Percentiles rank a stretch among this genome's conserved stretches.
Evolutionary conservation across 92 coral and sea anemone species (phyloP).

Genomic region (Actinostola sp.): DNA sequence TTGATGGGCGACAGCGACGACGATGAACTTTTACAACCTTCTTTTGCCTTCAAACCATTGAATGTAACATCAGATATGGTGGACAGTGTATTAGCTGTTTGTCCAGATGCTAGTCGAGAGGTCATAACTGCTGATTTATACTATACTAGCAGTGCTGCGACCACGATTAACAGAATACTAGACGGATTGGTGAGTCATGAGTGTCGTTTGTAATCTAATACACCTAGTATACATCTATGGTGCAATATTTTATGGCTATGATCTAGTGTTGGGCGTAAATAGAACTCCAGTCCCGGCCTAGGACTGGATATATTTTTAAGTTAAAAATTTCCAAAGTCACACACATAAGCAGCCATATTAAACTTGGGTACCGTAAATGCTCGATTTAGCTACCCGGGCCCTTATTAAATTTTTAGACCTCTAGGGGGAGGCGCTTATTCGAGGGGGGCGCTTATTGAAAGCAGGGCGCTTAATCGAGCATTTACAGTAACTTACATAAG

Average conservation of each 20-base stretch:
- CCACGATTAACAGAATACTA: conserved; percentile 84
- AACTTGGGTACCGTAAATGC: too few species aligned
- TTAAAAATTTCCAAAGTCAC: too few species aligned
- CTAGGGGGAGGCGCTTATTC: too few species aligned
- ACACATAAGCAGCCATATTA: too few species aligned
- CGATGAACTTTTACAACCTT: conserved; percentile 22
- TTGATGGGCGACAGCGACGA: conserved; percentile 10
- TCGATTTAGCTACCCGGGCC: too few species aligned
- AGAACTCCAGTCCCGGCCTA: too few species aligned
- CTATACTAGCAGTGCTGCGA: conserved; percentile 60
- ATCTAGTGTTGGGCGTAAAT: too few species aligned
- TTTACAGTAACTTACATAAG: too few species aligned
- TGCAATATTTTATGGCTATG: too few species aligned
- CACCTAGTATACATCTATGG: background rate
- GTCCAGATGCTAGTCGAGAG: conserved; percentile 65
- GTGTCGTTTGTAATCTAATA: background rate
- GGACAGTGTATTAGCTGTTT: conserved; percentile 73
- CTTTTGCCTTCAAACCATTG: conserved; percentile 16
- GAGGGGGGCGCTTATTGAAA: too few species aligned
- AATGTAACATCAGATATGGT: conserved; percentile 56
- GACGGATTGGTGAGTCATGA: conserved; percentile 86
- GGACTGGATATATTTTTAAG: background rate
- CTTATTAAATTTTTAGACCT: too few species aligned
- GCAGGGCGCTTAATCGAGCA: too few species aligned
- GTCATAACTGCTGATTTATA: conserved; percentile 71